These are phyloP conservation scores for Anthopleura xanthogrammica DNA, from an alignment of 92 coral and sea anemone genomes.

Conservation along the genomic window DNA sequence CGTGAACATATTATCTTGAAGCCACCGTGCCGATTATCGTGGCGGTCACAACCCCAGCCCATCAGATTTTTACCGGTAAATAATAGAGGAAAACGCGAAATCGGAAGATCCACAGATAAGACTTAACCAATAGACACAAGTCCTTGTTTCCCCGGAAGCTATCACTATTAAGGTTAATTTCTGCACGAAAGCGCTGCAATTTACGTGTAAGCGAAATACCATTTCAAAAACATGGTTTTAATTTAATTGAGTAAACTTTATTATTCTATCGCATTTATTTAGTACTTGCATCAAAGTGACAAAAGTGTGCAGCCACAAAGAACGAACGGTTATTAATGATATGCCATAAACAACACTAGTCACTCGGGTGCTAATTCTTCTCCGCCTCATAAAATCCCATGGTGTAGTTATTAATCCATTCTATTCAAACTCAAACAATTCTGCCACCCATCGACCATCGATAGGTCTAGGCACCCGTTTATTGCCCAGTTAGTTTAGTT, in stretches of 20 bases:
- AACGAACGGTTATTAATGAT: constrained; percentile 3
- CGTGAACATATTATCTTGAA: neutral
- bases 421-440: neutral
- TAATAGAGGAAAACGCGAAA: neutral
- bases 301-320: neutral
- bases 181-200: neutral
- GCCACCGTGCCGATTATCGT: neutral
- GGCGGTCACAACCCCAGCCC: neutral
- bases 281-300: neutral
- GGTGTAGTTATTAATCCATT: neutral
- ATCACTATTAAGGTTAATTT: neutral
- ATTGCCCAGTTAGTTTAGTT: neutral
- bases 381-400: neutral
- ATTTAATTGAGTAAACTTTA: neutral
- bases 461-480: neutral
- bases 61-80: neutral
- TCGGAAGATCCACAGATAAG: constrained; percentile 6
- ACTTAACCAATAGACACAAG: neutral
- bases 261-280: neutral
- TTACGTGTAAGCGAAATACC: neutral
- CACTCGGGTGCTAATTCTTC: neutral
- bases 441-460: neutral
- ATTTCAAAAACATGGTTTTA: neutral
- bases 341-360: neutral
- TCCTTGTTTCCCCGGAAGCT: constrained; percentile 9